Base-by-base conservation (phyloP, 1,140 invertebrate genomes). In the Chymomyza costata region DNA sequence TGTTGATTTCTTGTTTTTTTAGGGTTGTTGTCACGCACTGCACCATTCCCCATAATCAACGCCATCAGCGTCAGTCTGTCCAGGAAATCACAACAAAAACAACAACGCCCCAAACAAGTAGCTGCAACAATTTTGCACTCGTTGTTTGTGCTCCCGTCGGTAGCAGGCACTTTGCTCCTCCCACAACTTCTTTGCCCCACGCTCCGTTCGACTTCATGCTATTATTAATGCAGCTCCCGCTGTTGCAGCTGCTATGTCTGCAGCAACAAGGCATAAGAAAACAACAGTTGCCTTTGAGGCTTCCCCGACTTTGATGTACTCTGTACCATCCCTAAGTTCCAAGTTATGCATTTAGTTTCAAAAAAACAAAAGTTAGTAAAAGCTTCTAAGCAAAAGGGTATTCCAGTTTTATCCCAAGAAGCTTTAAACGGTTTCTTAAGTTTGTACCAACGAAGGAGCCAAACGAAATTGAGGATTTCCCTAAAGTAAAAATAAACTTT, bases 151-250 rank as follows among this genome's bases (percentile, higher is more conserved):
- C 32, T 17, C 7, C 28, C 14, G n/a, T n/a, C n/a, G n/a, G n/a
- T 16, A 37, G 5, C 6, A 18, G n/a, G 11, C 13, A 28, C 6
- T 17, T 18, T 3, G 8, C 51, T 41, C 28, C 28, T 15, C 17
- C 16, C n/a, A 8, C 21, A 3, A 25, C 21, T 8, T 11, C 21
- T 35, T 28, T 17, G 14, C 15, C 34, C 21, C 21, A 21, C n/a
- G n/a, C n/a, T n/a, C n/a, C n/a, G n/a, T n/a, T n/a, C n/a, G n/a
- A n/a, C n/a, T n/a, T 37, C 13, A 16, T 39, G 30, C 16, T 54
- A 57, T 70, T 76, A 66, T 78, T 59, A 78, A 78, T 76, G 58
- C 66, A 52, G 35, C 52, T 49, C 19, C 15, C 37, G 18, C 7
- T 8, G 21, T 10, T 71, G n/a, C n/a, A n/a, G 53, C 32, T 38